These are phyloP conservation scores for Peribatodes rhomboidaria DNA, from an alignment of 2,888 invertebrate species.

Conservation along the genomic window DNA sequence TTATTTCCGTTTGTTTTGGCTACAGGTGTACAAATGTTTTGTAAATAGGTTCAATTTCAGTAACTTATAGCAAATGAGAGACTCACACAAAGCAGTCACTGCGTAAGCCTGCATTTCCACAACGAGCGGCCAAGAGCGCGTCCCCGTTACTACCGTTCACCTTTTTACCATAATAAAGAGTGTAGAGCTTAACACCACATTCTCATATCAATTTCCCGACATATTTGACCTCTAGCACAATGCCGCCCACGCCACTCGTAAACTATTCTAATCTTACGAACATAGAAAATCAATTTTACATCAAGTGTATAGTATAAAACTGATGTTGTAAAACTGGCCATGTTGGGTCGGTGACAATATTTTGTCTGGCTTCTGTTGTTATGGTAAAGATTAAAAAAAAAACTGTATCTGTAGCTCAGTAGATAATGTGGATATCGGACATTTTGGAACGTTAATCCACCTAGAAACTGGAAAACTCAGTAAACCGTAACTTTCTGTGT, in stretches of 20 bases:
- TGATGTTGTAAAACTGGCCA: conserved; percentile 36
- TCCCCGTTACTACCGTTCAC: conserved; percentile 26
- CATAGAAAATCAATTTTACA: conserved; percentile 72
- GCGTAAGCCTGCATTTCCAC: conserved; percentile 22
- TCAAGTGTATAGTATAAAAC: conserved; percentile 49
- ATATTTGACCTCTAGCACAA: conserved; percentile 58
- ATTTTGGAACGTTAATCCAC: too few relatives aligned
- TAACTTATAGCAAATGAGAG: not conserved
- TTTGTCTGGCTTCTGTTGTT: conserved; percentile 26
- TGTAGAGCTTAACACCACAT: conserved; percentile 45
- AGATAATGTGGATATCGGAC: too few relatives aligned
- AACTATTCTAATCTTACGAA: conserved; percentile 59
- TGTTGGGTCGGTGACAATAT: conserved; percentile 24
- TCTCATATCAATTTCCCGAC: conserved; percentile 65
- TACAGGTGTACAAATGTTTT: too few relatives aligned
- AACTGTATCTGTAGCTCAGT: too few relatives aligned
- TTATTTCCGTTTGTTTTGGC: too few relatives aligned
- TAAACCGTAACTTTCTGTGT: too few relatives aligned
- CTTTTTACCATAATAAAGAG: conserved; percentile 40
- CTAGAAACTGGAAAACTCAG: too few relatives aligned
- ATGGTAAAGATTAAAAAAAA: not conserved
- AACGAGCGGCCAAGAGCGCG: conserved; percentile 2
- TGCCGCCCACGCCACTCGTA: conserved; percentile 60
- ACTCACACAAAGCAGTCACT: not conserved
- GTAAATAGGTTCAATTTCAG: not conserved